phyloP scores from a whole-genome alignment of 2,113 vertebrate species.

The Rallus limicola region DNA sequence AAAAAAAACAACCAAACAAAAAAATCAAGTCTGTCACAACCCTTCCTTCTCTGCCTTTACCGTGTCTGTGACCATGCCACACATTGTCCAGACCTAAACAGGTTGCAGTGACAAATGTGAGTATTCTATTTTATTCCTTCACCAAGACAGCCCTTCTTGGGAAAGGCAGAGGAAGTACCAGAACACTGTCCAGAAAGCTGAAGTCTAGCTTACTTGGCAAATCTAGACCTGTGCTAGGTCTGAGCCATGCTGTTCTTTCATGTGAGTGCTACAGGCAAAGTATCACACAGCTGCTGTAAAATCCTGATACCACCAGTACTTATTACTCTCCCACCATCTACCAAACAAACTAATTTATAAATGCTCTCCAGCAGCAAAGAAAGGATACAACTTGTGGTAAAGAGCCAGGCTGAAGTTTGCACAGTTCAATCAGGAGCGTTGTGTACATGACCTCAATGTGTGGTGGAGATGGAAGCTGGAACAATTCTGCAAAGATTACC shows the following conservation, averaged over 20 bases:
- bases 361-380: neutral
- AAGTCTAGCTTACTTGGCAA: neutral
- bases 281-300: neutral
- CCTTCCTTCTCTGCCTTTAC: neutral
- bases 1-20: neutral
- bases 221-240: neutral
- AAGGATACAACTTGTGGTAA: constrained; percentile 99
- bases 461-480: constrained; percentile 89
- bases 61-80: neutral
- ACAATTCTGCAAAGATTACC: constrained; percentile 96
- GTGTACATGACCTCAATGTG: constrained; percentile 97
- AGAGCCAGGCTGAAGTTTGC: constrained; percentile 96
- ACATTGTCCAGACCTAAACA: neutral
- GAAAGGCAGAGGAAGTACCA: neutral
- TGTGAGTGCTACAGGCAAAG: neutral
- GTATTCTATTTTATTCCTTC: neutral
- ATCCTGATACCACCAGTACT: neutral
- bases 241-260: neutral
- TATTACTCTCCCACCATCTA: neutral
- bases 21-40: neutral
- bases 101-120: neutral
- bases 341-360: neutral
- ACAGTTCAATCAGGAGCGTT: constrained; percentile 95
- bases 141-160: neutral
- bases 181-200: neutral